A percentile compares a stretch with the other conserved stretches of the same genome.
Conservation (phyloP, 2,888 invertebrate species). For the Dione juno region DNA sequence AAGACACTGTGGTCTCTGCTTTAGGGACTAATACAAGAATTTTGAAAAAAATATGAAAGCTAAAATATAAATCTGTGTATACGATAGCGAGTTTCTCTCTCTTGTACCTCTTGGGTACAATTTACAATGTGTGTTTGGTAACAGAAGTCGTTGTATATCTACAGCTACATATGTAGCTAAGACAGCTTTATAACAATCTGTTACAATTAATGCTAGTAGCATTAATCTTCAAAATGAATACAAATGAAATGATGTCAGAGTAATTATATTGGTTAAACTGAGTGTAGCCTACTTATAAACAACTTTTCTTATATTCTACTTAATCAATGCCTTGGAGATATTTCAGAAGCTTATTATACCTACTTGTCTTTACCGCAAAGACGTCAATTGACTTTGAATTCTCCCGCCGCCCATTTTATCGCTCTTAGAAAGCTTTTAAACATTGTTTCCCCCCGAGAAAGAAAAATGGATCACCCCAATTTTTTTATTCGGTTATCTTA, state of each 20-base stretch:
- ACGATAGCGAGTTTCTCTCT: too few relatives aligned
- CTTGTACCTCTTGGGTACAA: too few relatives aligned
- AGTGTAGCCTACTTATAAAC: not conserved
- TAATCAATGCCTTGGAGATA: slow-evolving; percentile 21
- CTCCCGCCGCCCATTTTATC: slow-evolving; percentile 48
- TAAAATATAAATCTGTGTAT: too few relatives aligned
- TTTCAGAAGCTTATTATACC: slow-evolving; percentile 8
- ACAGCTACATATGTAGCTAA: too few relatives aligned
- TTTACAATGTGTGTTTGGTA: too few relatives aligned
- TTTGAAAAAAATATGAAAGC: too few relatives aligned
- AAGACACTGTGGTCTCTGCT: too few relatives aligned
- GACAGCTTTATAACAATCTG: not conserved
- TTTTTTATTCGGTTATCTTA: slow-evolving; percentile 30
- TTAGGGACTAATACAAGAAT: too few relatives aligned
- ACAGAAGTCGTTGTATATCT: too few relatives aligned
- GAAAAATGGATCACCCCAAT: slow-evolving; percentile 23
- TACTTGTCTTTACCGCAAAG: slow-evolving; percentile 20
- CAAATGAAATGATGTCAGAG: not conserved
- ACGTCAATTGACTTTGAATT: slow-evolving; percentile 38
- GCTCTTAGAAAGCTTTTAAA: slow-evolving; percentile 63
- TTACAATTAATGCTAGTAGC: not conserved
- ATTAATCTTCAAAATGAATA: not conserved
- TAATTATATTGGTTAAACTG: not conserved
- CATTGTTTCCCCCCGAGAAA: slow-evolving; percentile 51
- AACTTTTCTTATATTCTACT: slow-evolving; percentile 1